These are phyloP conservation scores for Lepus americanus DNA, from an alignment of 2,113 vertebrate genomes.

Conservation along the genomic window DNA sequence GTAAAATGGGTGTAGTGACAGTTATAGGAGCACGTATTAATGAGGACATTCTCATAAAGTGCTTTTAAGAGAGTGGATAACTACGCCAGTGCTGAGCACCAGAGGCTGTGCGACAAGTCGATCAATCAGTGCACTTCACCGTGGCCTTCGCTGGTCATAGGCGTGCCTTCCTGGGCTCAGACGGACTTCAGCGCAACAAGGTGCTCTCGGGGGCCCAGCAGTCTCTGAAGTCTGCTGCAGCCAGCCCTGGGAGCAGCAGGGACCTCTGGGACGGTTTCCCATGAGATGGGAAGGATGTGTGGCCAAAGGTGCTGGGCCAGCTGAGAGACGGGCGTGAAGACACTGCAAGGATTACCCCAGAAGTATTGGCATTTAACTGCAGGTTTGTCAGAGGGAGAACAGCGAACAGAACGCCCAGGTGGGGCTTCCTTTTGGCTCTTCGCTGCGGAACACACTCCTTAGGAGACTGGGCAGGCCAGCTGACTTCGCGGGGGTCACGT, in stretches of 20 bases:
- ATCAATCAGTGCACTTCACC: background rate
- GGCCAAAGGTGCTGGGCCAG: background rate
- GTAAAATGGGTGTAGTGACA: constrained; percentile 58
- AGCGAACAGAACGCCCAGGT: constrained; percentile 7
- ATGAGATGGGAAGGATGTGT: background rate
- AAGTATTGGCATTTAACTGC: background rate
- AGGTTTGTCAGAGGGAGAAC: background rate
- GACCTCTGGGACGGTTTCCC: background rate
- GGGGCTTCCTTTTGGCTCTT: background rate
- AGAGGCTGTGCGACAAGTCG: background rate
- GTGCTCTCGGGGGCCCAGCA: background rate
- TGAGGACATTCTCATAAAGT: constrained; percentile 45
- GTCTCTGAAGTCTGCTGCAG: background rate
- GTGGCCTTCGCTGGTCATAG: background rate
- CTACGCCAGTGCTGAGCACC: background rate
- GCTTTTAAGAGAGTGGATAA: constrained; percentile 45
- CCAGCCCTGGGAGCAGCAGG: background rate
- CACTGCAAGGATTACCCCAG: background rate
- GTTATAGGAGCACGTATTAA: constrained; percentile 45
- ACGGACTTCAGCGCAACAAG: constrained; percentile 14
- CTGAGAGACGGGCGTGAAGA: background rate
- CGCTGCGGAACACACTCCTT: background rate
- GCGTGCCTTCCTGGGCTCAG: background rate
- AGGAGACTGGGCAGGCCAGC: background rate
- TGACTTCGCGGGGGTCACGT: constrained; percentile 29